Evolutionary conservation across 1,140 invertebrate genomes (phyloP).

Genomic region (Plectrocnemia conspersa): DNA sequence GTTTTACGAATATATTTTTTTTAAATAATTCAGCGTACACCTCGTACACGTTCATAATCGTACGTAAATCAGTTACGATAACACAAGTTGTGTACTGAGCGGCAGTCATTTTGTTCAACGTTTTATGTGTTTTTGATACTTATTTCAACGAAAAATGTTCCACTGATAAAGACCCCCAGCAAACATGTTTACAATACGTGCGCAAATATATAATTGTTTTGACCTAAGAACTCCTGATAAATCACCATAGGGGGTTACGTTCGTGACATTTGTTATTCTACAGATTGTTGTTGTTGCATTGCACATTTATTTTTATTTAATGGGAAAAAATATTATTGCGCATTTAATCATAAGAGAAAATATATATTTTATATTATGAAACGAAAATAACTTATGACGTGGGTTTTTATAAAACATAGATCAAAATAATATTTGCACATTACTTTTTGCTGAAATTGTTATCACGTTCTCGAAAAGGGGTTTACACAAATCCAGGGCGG

Average conservation of each 20-base stretch:
- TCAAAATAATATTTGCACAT: too few species aligned
- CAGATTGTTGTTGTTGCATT: too few species aligned
- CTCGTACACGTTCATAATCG: neutral
- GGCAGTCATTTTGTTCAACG: neutral
- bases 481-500: too few species aligned
- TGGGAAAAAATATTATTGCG: too few species aligned
- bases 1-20: slow-evolving; percentile 3
- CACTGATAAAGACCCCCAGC: slow-evolving; percentile 33
- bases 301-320: too few species aligned
- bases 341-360: too few species aligned
- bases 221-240: slow-evolving; percentile 32
- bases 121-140: neutral
- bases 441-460: too few species aligned
- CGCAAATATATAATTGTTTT: slow-evolving; percentile 15
- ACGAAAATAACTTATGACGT: too few species aligned
- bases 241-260: slow-evolving; percentile 15
- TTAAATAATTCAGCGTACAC: neutral
- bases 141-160: neutral
- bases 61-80: neutral
- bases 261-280: slow-evolving; percentile 11
- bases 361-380: too few species aligned
- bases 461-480: too few species aligned
- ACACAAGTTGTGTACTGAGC: neutral
- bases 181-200: slow-evolving; percentile 28
- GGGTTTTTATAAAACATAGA: too few species aligned